Base-by-base conservation (phyloP, 2,888 invertebrate genomes). In the Lepidochrysops patricia region DNA sequence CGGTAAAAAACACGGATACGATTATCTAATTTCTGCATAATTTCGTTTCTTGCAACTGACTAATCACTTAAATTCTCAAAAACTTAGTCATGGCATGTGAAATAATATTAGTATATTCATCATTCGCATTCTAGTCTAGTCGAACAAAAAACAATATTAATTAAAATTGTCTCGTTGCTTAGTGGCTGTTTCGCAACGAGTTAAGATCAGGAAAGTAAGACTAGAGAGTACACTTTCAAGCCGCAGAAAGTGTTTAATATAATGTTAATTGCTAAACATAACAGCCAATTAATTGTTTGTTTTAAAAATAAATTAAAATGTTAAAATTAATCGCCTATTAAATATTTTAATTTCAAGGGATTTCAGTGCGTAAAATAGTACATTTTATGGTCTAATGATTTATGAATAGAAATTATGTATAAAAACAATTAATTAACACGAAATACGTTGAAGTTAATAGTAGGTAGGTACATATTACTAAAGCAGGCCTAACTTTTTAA, bases 221-320 rank as follows among this genome's bases (percentile, higher is more conserved):
- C 43, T 12, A 43, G 43, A 19, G 43, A 43, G 43, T 19, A 9
- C 43, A 19, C 43, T 43, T 43, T 43, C 43, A 43, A 13, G 9
- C 19, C 7, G 37, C 43, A 43, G 43, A 43, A 43, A 43, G 43
- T 43, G 1, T 43, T 9, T 43, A 43, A 19, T 19, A 43, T 43
- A 43, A 43, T 43, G 19, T 43, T 43, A 43, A 43, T 43, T 43
- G 43, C 43, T 43, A 19, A 43, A 43, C 43, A 43, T 19, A 43
- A 43, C 43, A 43, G 12, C 43, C 43, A 43, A 43, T 43, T 43
- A 43, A 43, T 23, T 23, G 3, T 43, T 43, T 19, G 19, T 19
- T 43, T 19, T 12, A 23, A 43, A 43, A 35, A 4, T 9, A 43
- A 43, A 43, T 19, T 43, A 6, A 9, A 19, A 43, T 19, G 43